Evolutionary conservation across 30 jellyfish, hydroid and myxozoan species (phyloP), one percentile per base, ranked within the genome.

Genomic region (Aurelia coerulea): DNA sequence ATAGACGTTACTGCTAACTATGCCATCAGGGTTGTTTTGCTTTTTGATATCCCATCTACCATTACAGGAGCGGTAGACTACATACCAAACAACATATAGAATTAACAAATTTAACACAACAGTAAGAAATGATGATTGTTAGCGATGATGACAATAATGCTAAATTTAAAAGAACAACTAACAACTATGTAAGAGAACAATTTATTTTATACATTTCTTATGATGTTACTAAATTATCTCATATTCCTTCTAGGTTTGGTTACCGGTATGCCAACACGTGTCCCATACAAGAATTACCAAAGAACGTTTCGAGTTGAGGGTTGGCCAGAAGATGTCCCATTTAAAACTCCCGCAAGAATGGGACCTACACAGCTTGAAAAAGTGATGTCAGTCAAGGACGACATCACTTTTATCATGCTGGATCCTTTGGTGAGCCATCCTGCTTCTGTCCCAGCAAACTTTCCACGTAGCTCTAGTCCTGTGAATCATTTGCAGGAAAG

Each of bases 341-440:
- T 33, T 69, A 72, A 72, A 72, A 72, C 83, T 13, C 83, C 83
- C 66, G 70, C 83, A 41, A 72, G 83, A 72, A 72, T 72, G 83
- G 83, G 83, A 7, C 83, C 83, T 35, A n/a, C 69, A 13, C 83
- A 72, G 83, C 83, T 72, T 33, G 66, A 72, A 42, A 35, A 46
- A 16, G 83, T 35, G 31, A 72, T 72, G 83, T 35, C 31, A 46
- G 83, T 72, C 32, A 41, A 46, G 66, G 83, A 72, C 18, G 66
- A 72, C 37, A 72, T 72, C 83, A 33, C 15, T 13, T 46, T 72
- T 46, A 72, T 72, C 66, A 0, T 41, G 69, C 9, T 72, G 67
- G 67, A 46, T 72, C 10, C 67, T 51, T 56, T 76, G 87, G 77
- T 56, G 34, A 9, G 87, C 19, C 76, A n/a, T 18, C 87, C 87